A percentile compares a stretch with the other conserved stretches of the same genome.
Conservation (phyloP, 2,797 vertebrate genomes). For the Lithobates sylvaticus region DNA sequence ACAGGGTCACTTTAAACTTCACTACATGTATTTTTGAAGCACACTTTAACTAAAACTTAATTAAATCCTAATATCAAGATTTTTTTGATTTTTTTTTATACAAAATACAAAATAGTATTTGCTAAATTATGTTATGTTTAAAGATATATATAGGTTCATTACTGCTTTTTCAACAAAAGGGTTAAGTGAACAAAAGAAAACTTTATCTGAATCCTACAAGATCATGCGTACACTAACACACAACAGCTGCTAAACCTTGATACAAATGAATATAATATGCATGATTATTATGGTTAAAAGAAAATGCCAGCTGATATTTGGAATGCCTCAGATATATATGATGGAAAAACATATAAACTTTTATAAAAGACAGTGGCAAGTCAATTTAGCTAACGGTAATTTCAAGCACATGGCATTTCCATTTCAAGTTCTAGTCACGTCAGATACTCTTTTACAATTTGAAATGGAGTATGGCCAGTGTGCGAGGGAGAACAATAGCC, state of each 20-base stretch:
- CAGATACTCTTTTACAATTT: slow-evolving; percentile 49
- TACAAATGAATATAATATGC: slow-evolving; percentile 61
- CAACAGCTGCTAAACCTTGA: slow-evolving; percentile 59
- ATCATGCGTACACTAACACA: slow-evolving; percentile 52
- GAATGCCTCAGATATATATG: slow-evolving; percentile 60
- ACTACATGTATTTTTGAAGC: too few species aligned
- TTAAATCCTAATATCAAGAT: too few species aligned
- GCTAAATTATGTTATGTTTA: too few species aligned
- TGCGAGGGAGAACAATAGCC: slow-evolving; percentile 49
- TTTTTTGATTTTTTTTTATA: too few species aligned
- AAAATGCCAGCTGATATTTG: slow-evolving; percentile 61
- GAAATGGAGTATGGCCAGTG: slow-evolving; percentile 51
- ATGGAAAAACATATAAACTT: slow-evolving; percentile 63
- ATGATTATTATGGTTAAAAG: slow-evolving; percentile 62
- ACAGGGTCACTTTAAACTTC: too few species aligned
- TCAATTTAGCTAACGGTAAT: slow-evolving; percentile 60
- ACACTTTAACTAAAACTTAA: too few species aligned
- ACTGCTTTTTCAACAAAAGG: background rate
- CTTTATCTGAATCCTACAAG: slow-evolving; percentile 37
- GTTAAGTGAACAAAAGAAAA: slow-evolving; percentile 39
- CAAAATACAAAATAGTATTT: too few species aligned
- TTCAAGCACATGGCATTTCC: slow-evolving; percentile 58
- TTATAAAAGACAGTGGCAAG: slow-evolving; percentile 63
- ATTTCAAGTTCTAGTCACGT: slow-evolving; percentile 56
- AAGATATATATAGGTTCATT: background rate